Evolutionary conservation across 2,113 vertebrate species (phyloP), one percentile per base, ranked within the genome.

Genomic region (Neolamprologus cancellatus): DNA sequence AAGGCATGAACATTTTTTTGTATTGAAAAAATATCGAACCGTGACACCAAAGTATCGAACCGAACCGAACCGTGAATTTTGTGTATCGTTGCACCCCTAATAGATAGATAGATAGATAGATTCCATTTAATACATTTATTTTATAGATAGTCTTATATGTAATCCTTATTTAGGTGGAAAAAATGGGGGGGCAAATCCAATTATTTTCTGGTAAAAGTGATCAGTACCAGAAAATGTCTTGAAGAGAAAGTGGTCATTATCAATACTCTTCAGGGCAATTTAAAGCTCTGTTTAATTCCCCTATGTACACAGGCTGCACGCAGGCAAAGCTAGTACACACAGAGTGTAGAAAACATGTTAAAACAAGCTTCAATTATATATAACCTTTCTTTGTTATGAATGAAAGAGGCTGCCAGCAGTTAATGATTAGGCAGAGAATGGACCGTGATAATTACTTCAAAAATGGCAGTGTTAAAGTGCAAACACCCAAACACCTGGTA

Each of bases 361-460:
- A 76, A 32, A 76, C 44, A 76, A n/a, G 71, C 71, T 76, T 76
- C 71, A 76, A 50, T 76, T 76, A 50, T 50, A 50, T 50, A 76
- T 50, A 50, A 50, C 71, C 25, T 18, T 76, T 76, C 17, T 76
- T 30, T 76, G 71, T 76, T 48, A 76, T 76, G 71, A 32, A 76
- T 48, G 44, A 50, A 76, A 76, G 17, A 76, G 44, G 25, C 71
- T 76, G 71, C 44, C 71, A 76, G 25, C 44, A 76, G 71, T 76
- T 50, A 76, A 76, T 76, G 25, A 76, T 76, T 76, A 76, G 71
- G 23, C 23, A 81, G 78, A 44, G 20, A 41, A 80, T 55, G 53
- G 54, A 81, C 54, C 5, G 11, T 11, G 36, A 28, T 59, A 80
- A 80, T 55, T n/a, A 57, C 44, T 76, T 76, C 9, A 76, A 50